A percentile compares a stretch with the other conserved stretches of the same genome.
These are phyloP conservation scores for Sphyrna mokarran DNA, from an alignment of 2,113 vertebrate genomes.

Conservation along the genomic window DNA sequence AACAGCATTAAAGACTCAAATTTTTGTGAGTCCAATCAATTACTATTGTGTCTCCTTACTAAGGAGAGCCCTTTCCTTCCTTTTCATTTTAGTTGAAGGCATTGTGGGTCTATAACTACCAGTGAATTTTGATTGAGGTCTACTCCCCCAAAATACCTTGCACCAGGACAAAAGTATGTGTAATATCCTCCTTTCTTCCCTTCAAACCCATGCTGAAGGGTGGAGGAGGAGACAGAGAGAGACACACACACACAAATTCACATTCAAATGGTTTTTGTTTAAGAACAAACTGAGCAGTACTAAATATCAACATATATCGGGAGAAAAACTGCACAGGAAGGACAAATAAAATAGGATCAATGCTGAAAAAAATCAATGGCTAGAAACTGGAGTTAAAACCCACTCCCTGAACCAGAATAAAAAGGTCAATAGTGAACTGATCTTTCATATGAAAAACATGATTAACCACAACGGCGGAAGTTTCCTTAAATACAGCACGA, in stretches of 20 bases:
- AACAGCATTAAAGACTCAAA: not conserved
- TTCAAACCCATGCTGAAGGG: not conserved
- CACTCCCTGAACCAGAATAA: not conserved
- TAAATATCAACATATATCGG: not conserved
- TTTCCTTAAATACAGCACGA: not conserved
- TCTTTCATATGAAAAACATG: not conserved
- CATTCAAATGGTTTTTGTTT: not conserved
- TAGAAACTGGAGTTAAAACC: not conserved
- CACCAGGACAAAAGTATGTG: not conserved
- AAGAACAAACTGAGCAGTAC: not conserved
- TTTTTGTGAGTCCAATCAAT: not conserved
- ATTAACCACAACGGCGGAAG: not conserved
- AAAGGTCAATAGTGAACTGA: not conserved
- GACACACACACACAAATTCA: not conserved
- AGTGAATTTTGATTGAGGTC: not conserved
- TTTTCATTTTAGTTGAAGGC: not conserved
- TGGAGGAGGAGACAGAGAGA: not conserved
- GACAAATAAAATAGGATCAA: not conserved
- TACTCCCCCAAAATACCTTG: not conserved
- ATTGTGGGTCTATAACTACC: not conserved
- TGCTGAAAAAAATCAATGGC: not conserved
- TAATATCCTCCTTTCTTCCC: not conserved
- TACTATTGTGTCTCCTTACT: not conserved
- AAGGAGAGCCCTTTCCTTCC: not conserved
- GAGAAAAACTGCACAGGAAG: not conserved